Percentiles rank a stretch among this genome's conserved stretches.
Evolutionary conservation across 2,888 invertebrate species (phyloP).

Genomic region (Julus scanicus): DNA sequence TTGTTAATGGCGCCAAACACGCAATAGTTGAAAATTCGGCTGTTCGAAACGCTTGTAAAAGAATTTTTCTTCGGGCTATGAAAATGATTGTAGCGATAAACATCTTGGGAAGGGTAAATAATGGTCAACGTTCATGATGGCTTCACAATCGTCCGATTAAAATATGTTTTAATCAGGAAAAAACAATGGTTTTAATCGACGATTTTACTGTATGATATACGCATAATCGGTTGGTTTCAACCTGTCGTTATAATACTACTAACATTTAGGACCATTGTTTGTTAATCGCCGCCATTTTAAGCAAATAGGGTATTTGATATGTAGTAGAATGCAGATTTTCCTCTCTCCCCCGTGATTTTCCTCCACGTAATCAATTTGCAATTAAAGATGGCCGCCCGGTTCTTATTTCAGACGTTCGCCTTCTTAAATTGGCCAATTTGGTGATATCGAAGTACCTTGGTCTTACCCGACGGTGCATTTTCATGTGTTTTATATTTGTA

Average conservation of each 20-base stretch:
- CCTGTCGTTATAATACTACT: neutral
- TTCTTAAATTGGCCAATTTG: slow-evolving; percentile 27
- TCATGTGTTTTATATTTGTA: neutral
- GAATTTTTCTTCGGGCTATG: neutral
- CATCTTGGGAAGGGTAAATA: slow-evolving; percentile 4
- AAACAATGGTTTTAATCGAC: neutral
- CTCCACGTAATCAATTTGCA: slow-evolving; percentile 21
- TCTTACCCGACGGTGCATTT: neutral
- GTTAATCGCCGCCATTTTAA: neutral
- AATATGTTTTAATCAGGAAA: neutral
- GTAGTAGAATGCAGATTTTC: neutral
- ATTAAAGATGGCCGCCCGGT: neutral
- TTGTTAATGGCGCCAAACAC: slow-evolving; percentile 26
- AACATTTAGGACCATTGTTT: neutral
- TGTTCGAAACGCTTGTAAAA: neutral
- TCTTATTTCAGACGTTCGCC: neutral
- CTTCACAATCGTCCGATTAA: neutral
- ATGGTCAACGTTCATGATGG: neutral
- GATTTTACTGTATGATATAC: neutral
- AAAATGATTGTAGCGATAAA: neutral
- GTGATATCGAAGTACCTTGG: neutral
- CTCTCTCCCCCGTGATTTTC: neutral
- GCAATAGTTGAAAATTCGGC: neutral
- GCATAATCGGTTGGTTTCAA: neutral
- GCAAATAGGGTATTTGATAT: neutral